Evolutionary conservation across 2,797 vertebrate genomes (phyloP).

Genomic region (Siniperca obscura): DNA sequence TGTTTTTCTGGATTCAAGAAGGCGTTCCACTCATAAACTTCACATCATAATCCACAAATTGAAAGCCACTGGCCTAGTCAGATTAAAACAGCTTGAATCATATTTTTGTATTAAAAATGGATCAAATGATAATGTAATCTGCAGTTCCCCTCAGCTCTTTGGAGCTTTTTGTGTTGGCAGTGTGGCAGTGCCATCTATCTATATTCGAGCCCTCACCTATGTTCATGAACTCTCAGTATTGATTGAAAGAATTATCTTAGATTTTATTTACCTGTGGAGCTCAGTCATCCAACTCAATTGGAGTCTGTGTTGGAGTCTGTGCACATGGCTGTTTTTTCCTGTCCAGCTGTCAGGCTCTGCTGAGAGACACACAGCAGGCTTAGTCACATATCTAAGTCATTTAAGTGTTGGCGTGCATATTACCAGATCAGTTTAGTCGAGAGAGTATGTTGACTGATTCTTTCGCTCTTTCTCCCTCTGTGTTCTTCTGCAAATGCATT

Average conservation of each 20-base stretch:
- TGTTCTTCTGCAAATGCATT: slow-evolving; percentile 11
- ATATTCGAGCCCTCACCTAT: not conserved
- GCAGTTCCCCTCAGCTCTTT: not conserved
- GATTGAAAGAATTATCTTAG: not conserved
- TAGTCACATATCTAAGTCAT: slow-evolving; percentile 31
- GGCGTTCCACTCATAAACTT: not conserved
- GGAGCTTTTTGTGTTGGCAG: not conserved
- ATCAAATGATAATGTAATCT: slow-evolving; percentile 22
- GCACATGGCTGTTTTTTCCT: slow-evolving; percentile 20
- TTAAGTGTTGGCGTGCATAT: slow-evolving; percentile 33
- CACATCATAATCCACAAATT: not conserved
- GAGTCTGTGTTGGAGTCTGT: slow-evolving; percentile 18
- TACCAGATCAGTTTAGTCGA: slow-evolving; percentile 20
- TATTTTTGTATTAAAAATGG: slow-evolving; percentile 25
- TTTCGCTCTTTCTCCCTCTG: not conserved
- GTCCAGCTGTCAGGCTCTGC: slow-evolving; percentile 39
- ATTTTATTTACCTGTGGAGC: slow-evolving; percentile 6
- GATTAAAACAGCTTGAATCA: slow-evolving; percentile 7
- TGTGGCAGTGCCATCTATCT: not conserved
- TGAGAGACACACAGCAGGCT: slow-evolving; percentile 43
- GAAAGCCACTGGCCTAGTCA: not conserved
- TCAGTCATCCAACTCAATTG: slow-evolving; percentile 2
- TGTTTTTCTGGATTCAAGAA: not conserved
- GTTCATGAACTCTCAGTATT: not conserved
- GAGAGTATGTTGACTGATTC: slow-evolving; percentile 26